Evolutionary conservation across 1,140 invertebrate species (phyloP), one percentile per base, ranked within the genome.

Genomic region (Philopotamus ludificatus): DNA sequence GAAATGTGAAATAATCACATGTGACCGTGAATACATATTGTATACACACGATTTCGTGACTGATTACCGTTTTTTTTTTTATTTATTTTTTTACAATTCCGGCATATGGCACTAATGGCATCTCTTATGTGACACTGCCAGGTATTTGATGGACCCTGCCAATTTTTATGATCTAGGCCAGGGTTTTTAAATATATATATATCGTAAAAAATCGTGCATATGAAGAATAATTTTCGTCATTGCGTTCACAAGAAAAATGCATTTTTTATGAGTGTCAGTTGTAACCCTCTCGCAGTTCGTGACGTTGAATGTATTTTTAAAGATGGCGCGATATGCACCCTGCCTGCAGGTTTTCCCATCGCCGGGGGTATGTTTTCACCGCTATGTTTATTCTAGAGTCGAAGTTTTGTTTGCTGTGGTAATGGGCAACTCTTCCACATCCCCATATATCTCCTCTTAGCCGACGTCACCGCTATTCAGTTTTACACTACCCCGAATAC

Each of bases 351-450:
- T 34, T 45, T 8, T n/a, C 7, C n/a, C 44, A 3, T 45, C 44
- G 9, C 8, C 44, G 44, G 44, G 9, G 8, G 44, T 45, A 15
- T 45, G 8, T 45, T 4, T 4, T 45, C 47, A 20, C 1, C 47
- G 47, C 47, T 3, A 50, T n/a, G 21, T 50, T 50, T 50, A 50
- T 22, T 22, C 50, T n/a, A 12, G 12, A 34, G 28, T 34, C 28
- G 28, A 34, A 4, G 4, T 34, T 12, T 34, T 34, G 28, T 34
- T 34, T 34, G 28, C 28, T 34, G 28, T 34, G 28, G 28, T 34
- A 34, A 34, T 34, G 28, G 28, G 50, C 50, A 22, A 18, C 4
- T 25, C 20, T 18, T 21, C 3, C 2, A 15, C 47, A 15, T 18
- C 20, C 47, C 3, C 10, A 15, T 9, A 15, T 18, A 15, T 18